Evolutionary conservation across 2,888 invertebrate species (phyloP), one percentile per base, ranked within the genome.

Genomic region (Stomorhina lunata): DNA sequence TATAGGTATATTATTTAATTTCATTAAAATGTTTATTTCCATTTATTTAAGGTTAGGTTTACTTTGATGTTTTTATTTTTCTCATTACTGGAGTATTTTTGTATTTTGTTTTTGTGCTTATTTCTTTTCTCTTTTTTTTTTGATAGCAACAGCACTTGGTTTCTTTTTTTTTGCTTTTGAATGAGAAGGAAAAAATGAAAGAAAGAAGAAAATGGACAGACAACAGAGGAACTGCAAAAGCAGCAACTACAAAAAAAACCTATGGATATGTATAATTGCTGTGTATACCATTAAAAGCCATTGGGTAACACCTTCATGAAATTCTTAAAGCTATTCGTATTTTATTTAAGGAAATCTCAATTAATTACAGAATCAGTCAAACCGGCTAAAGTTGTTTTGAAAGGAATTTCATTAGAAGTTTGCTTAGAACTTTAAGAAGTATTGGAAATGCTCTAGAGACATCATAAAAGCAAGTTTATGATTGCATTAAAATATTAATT

Each of bases 261-360:
- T 45, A 65, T 63, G 20, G 12, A 32, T 48, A 37, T 20, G 37
- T 78, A 69, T 69, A 75, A 59, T 53, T 73, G 65, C 66, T 81
- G 69, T 80, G 81, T 84, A 81, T 83, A 84, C 77, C 37, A 83
- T 71, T 65, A 37, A 71, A 80, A 80, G 20, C 17, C 63, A 71
- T 80, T 80, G 81, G 71, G 66, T 84, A 80, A 80, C 83, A 80
- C 68, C 81, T 78, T 63, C 25, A 45, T 29, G 29, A 32, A 63
- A 48, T 57, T 65, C 2, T 25, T 25, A 40, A 40, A 20, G 17
- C 9, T 4, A 20, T 20, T 48, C 22, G 6, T 15, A n/a, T 2
- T 59, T 59, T 55, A 27, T 65, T 65, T 55, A 29, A 72, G 15
- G 32, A 79, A 68, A 29, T 37, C 22, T 3, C 1, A n/a, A 45